Percentiles rank a stretch among this genome's conserved stretches.
These are phyloP conservation scores for Chrysocyon brachyurus DNA, from an alignment of 2,797 vertebrate genomes.

Conservation along the genomic window DNA sequence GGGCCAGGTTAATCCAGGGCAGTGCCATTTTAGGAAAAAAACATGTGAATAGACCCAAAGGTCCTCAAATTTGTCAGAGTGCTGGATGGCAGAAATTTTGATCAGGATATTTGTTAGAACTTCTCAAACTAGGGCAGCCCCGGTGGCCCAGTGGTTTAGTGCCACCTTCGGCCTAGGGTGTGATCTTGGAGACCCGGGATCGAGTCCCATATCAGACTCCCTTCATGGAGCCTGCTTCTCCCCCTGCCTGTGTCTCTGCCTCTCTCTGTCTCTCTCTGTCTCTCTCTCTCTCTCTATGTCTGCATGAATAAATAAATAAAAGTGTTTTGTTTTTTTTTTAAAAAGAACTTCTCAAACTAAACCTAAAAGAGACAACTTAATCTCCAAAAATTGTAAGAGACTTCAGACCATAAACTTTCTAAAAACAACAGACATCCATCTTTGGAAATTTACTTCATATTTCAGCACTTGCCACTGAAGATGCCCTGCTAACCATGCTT, in stretches of 20 bases:
- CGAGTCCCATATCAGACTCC: too few relatives aligned
- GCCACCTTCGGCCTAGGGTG: too few relatives aligned
- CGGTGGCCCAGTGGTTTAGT: too few relatives aligned
- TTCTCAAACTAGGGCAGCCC: too few relatives aligned
- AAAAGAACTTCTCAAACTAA: not conserved
- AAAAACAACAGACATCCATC: not conserved
- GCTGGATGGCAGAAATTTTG: slow-evolving; percentile 44
- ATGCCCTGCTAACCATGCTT: not conserved
- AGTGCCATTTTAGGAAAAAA: not conserved
- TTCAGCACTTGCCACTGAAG: not conserved
- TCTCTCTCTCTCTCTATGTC: too few relatives aligned
- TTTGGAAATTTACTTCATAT: not conserved
- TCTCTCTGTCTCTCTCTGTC: too few relatives aligned
- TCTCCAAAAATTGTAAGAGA: not conserved
- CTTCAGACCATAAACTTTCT: not conserved
- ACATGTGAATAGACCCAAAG: not conserved
- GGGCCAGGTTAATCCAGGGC: not conserved
- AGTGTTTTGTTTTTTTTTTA: too few relatives aligned
- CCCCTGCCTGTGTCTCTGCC: too few relatives aligned
- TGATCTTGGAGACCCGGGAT: too few relatives aligned
- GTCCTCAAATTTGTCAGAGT: not conserved
- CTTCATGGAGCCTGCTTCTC: too few relatives aligned
- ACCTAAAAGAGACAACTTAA: not conserved
- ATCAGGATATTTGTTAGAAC: slow-evolving; percentile 35
- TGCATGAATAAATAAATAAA: too few relatives aligned